phyloP scores from a whole-genome alignment of 2,797 vertebrate genomes.

The Scarus forsteni region DNA sequence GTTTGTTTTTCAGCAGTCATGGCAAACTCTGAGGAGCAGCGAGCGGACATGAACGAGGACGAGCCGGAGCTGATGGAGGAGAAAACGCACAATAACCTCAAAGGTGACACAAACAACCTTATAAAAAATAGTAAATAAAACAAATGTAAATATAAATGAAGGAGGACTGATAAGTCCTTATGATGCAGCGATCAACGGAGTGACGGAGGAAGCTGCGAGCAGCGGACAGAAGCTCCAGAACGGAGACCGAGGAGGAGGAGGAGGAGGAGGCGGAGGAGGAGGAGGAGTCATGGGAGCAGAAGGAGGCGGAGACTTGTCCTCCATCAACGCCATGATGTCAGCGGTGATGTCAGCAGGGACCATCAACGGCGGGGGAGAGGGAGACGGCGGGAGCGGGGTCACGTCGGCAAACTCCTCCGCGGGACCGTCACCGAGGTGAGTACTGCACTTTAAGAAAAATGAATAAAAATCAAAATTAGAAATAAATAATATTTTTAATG shows the following conservation, averaged over 20 bases:
- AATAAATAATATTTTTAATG: no score
- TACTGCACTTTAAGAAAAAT: background rate
- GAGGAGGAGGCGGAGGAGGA: slow-evolving; percentile 23
- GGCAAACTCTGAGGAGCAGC: slow-evolving; percentile 76
- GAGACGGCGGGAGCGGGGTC: slow-evolving; percentile 64
- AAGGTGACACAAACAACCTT: slow-evolving; percentile 38
- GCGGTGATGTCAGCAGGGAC: slow-evolving; percentile 89
- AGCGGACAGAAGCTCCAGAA: slow-evolving; percentile 57
- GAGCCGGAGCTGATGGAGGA: slow-evolving; percentile 62
- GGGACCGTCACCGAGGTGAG: slow-evolving; percentile 69
- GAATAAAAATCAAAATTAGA: no score
- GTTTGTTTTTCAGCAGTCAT: slow-evolving; percentile 62
- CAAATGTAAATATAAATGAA: background rate
- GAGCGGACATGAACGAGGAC: slow-evolving; percentile 40
- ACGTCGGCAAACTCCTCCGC: slow-evolving; percentile 60
- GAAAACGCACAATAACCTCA: slow-evolving; percentile 48
- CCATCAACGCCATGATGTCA: slow-evolving; percentile 95
- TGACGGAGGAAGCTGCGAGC: slow-evolving; percentile 29
- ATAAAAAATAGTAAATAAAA: no score
- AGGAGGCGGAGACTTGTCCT: slow-evolving; percentile 89
- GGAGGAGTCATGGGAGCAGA: slow-evolving; percentile 34
- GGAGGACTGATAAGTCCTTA: background rate
- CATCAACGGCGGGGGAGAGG: slow-evolving; percentile 82
- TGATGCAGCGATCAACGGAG: slow-evolving; percentile 30
- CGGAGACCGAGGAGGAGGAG: slow-evolving; percentile 56